These are phyloP conservation scores for Xerus rutilus DNA, from an alignment of 2,797 vertebrate genomes.

Conservation along the genomic window DNA sequence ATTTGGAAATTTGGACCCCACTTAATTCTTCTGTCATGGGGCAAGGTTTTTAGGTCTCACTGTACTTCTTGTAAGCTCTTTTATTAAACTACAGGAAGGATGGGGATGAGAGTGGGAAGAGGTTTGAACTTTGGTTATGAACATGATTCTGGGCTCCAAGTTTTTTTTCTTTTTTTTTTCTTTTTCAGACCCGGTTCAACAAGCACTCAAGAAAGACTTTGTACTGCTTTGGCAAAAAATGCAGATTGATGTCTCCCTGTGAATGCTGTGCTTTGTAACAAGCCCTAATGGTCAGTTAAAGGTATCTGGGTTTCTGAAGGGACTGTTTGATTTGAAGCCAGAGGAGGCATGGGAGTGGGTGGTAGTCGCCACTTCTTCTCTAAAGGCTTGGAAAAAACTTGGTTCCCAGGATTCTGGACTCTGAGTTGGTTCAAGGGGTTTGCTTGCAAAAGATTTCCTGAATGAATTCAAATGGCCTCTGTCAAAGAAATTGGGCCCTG, in stretches of 20 bases:
- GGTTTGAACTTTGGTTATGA: conserved; percentile 67
- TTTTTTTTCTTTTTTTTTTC: conserved; percentile 76
- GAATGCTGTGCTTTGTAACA: conserved; percentile 85
- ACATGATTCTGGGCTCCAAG: conserved; percentile 80
- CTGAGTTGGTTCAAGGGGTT: conserved; percentile 61
- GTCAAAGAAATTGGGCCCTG: conserved; percentile 72
- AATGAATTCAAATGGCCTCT: conserved; percentile 74
- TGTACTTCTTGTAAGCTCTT: conserved; percentile 75
- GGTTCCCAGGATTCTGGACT: conserved; percentile 85
- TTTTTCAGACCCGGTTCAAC: conserved; percentile 71
- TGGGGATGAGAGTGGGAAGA: conserved; percentile 39
- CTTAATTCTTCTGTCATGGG: conserved; percentile 59
- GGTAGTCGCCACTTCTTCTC: conserved; percentile 72
- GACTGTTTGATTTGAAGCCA: conserved; percentile 85
- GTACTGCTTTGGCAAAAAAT: conserved; percentile 84
- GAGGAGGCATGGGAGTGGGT: conserved; percentile 63
- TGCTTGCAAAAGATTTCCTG: conserved; percentile 75
- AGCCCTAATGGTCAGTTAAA: conserved; percentile 80
- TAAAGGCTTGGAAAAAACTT: conserved; percentile 49
- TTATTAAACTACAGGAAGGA: conserved; percentile 74
- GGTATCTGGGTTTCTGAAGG: conserved; percentile 81
- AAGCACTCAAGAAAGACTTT: conserved; percentile 86
- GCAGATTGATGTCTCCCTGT: conserved; percentile 85
- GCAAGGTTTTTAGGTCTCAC: conserved; percentile 72
- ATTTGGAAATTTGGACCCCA: conserved; percentile 17